Percentiles rank a stretch among this genome's conserved stretches.
phyloP scores from a whole-genome alignment of 1,140 invertebrate genomes.

The Capitella teleta region DNA sequence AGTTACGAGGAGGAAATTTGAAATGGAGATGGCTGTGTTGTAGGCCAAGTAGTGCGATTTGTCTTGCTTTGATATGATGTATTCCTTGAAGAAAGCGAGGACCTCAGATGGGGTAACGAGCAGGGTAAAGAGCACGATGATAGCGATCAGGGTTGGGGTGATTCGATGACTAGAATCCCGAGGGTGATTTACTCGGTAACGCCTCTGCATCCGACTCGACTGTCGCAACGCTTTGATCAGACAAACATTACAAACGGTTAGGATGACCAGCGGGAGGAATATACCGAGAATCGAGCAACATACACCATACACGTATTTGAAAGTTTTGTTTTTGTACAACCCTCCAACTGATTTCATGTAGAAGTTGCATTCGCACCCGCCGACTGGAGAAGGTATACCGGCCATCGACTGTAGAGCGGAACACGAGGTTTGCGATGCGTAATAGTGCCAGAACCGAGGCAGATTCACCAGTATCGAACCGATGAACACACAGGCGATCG shows the following conservation, averaged over 20 bases:
- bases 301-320: slow-evolving; percentile 23
- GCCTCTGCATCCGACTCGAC: slow-evolving; percentile 5
- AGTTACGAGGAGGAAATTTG: slow-evolving; percentile 11
- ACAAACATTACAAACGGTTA: slow-evolving; percentile 32
- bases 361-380: not conserved
- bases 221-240: slow-evolving; percentile 20
- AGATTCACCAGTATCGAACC: slow-evolving; percentile 30
- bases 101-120: slow-evolving; percentile 38
- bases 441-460: slow-evolving; percentile 31
- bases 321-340: not conserved
- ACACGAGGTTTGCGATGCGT: slow-evolving; percentile 16
- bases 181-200: slow-evolving; percentile 10
- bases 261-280: slow-evolving; percentile 27
- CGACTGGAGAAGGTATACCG: not conserved
- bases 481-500: slow-evolving; percentile 27
- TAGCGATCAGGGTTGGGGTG: slow-evolving; percentile 34
- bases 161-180: slow-evolving; percentile 23
- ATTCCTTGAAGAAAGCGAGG: slow-evolving; percentile 24
- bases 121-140: slow-evolving; percentile 34
- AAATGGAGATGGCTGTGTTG: not conserved
- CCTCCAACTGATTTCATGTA: not conserved
- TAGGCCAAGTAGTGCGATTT: slow-evolving; percentile 6
- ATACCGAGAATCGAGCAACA: slow-evolving; percentile 33
- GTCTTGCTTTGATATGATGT: slow-evolving; percentile 16
- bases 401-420: not conserved